A percentile compares a stretch with the other conserved stretches of the same genome.
Conservation (phyloP, 2,113 vertebrate genomes). For the Formicarius rufipectus region DNA sequence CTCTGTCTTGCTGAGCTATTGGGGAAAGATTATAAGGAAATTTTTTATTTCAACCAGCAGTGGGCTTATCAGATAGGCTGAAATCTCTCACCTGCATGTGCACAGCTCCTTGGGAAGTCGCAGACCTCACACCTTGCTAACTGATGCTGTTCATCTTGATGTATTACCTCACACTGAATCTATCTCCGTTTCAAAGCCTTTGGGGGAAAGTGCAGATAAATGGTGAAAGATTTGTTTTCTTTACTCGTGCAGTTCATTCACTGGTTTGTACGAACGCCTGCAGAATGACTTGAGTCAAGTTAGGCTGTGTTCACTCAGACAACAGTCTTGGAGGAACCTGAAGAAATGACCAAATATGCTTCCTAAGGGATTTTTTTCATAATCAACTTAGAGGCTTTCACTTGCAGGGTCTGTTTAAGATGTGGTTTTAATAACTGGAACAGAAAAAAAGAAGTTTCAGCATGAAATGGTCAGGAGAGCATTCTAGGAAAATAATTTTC, state of each 20-base stretch:
- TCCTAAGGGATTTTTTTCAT: background rate
- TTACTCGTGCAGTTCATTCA: background rate
- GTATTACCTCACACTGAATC: background rate
- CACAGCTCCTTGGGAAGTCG: conserved; percentile 10
- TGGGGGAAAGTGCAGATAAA: background rate
- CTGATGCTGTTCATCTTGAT: conserved; percentile 19
- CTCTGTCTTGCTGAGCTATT: background rate
- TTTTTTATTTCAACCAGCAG: conserved; percentile 20
- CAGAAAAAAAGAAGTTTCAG: background rate
- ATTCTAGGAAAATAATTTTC: background rate
- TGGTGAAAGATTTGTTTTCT: background rate
- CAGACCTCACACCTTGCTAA: background rate
- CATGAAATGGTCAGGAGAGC: background rate
- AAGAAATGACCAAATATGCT: background rate
- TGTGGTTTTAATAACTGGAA: background rate
- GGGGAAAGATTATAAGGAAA: background rate
- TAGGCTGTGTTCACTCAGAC: background rate
- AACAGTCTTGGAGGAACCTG: background rate
- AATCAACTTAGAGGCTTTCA: background rate
- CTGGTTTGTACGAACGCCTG: background rate
- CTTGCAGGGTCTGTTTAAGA: background rate
- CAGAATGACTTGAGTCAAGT: background rate
- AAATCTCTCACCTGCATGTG: conserved; percentile 14
- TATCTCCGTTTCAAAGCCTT: background rate
- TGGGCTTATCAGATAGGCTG: background rate